Percentiles rank a stretch among this genome's conserved stretches.
Conservation (phyloP, 2,797 vertebrate species). For the Thripadectes ignobilis region DNA sequence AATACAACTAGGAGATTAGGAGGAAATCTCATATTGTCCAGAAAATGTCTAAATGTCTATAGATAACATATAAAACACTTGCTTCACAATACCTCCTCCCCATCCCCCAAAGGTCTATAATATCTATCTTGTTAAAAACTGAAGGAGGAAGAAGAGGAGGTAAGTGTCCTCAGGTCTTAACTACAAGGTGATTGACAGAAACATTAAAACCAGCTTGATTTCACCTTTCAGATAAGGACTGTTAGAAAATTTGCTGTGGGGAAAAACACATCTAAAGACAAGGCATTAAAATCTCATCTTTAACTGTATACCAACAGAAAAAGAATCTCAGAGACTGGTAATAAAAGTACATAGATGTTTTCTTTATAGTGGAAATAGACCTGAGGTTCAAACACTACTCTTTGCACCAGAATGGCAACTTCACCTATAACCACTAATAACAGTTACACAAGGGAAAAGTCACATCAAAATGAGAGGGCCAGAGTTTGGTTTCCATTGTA, state of each 20-base stretch:
- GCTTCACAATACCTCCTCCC: not conserved
- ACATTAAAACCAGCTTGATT: not conserved
- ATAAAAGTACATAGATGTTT: not conserved
- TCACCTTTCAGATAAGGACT: not conserved
- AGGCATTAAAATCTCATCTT: not conserved
- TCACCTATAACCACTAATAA: not conserved
- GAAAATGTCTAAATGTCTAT: fast-evolving
- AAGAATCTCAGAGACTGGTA: not conserved
- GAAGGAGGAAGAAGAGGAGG: not conserved
- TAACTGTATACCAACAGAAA: not conserved
- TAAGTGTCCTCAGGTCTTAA: not conserved
- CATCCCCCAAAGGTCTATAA: not conserved
- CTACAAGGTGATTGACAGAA: not conserved
- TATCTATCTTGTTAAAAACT: not conserved
- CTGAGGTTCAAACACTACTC: not conserved
- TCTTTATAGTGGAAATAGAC: not conserved
- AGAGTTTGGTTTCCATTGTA: not conserved
- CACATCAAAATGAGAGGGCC: not conserved
- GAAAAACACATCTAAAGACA: not conserved
- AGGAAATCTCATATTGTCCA: not conserved
- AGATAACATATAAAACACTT: not conserved
- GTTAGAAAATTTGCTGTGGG: not conserved
- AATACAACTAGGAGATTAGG: not conserved
- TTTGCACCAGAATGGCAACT: not conserved
- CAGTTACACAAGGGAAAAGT: not conserved